These are phyloP conservation scores for Clostera curtula DNA, from an alignment of 2,888 invertebrate species.

Conservation along the genomic window DNA sequence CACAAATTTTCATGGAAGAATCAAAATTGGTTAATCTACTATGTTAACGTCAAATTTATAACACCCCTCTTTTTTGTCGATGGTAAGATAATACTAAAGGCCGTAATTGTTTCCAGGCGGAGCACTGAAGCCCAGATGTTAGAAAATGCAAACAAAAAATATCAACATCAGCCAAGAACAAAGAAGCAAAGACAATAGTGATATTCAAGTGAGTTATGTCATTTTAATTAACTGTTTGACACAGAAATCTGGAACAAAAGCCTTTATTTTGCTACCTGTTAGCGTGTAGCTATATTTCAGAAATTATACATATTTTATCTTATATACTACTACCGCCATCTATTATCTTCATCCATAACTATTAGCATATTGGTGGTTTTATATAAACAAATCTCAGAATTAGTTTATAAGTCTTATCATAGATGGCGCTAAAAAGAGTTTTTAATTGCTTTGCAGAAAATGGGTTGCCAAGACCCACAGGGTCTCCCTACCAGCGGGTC, in stretches of 20 bases:
- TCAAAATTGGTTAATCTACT: no score
- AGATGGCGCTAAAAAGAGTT: conserved; percentile 36
- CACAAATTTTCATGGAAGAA: no score
- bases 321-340: conserved; percentile 15
- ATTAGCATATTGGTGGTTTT: no score
- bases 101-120: conserved; percentile 35
- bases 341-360: conserved; percentile 3
- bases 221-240: conserved; percentile 7
- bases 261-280: conserved; percentile 2
- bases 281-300: conserved; percentile 3
- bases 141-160: conserved; percentile 78
- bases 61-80: no score
- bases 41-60: no score
- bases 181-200: conserved; percentile 48
- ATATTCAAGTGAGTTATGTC: conserved; percentile 40
- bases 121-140: conserved; percentile 25
- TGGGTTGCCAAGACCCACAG: conserved; percentile 56
- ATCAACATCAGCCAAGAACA: conserved; percentile 74
- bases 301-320: conserved; percentile 5
- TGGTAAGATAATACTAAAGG: conserved; percentile 4
- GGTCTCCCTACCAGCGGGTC: conserved; percentile 42
- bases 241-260: conserved; percentile 13
- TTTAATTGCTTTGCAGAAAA: conserved; percentile 48
- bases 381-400: neutral
- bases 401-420: conserved; percentile 7